Percentiles rank a stretch among this genome's conserved stretches.
phyloP scores from a whole-genome alignment of 2,888 invertebrate species.

The Neocrepidodera transversa region DNA sequence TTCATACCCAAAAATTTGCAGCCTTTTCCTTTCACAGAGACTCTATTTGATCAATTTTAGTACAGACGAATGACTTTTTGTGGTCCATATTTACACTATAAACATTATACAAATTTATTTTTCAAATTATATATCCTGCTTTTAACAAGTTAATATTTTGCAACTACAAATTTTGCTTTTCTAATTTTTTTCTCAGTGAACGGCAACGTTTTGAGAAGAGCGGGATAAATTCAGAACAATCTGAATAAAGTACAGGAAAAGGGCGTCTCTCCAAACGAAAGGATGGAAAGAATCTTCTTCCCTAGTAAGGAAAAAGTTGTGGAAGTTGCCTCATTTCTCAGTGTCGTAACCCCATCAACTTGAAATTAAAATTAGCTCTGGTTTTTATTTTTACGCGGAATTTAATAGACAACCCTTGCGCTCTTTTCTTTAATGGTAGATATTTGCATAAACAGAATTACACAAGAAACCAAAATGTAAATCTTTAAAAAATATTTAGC shows the following conservation, averaged over 20 bases:
- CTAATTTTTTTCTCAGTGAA: not conserved
- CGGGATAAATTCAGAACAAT: slow-evolving; percentile 61
- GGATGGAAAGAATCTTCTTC: slow-evolving; percentile 31
- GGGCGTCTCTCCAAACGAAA: slow-evolving; percentile 38
- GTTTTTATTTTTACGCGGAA: not conserved
- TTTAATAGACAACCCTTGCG: slow-evolving; percentile 29
- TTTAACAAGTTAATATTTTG: not conserved
- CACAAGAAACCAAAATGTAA: no score
- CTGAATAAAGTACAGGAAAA: slow-evolving; percentile 40
- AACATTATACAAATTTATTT: no score
- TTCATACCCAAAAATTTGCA: not conserved
- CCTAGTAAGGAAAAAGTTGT: slow-evolving; percentile 34
- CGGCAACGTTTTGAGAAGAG: slow-evolving; percentile 7
- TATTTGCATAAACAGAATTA: no score
- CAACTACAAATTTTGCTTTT: not conserved
- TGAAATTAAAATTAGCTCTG: slow-evolving; percentile 9
- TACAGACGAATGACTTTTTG: not conserved
- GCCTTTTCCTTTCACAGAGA: not conserved
- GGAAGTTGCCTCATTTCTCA: slow-evolving; percentile 40
- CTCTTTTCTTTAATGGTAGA: slow-evolving; percentile 2
- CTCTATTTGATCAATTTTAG: not conserved
- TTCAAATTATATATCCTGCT: no score
- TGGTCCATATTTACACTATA: not conserved
- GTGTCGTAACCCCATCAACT: slow-evolving; percentile 7
- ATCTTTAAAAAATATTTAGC: no score